Base-by-base conservation (phyloP, 2,797 vertebrate genomes). In the Alosa sapidissima region DNA sequence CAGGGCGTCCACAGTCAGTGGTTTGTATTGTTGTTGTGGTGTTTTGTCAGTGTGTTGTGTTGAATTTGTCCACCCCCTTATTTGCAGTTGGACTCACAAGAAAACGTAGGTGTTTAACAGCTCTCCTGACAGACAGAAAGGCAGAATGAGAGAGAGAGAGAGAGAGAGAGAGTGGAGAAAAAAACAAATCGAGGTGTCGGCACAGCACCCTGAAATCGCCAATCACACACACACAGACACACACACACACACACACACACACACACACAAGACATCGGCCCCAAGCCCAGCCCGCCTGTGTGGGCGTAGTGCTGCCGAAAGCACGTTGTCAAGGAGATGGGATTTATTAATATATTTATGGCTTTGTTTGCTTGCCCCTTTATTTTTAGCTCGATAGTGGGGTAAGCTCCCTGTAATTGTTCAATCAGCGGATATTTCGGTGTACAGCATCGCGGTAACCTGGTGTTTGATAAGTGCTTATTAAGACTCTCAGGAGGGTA, bases 311-410 rank as follows among this genome's bases (percentile, higher is more conserved):
- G 72, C 89, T 89, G 91, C 89, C 83, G 89, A 84, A 88, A 91
- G 89, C 90, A 88, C 88, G 93, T 95, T 87, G 93, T 94, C 93
- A 93, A 91, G 93, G 93, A 94, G 92, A 95, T 91, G 52, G 85
- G 89, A 90, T 90, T 89, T 93, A 92, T 93, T 92, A 91, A 93
- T 93, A 92, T 92, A 92, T 91, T 93, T 93, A 87, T 89, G 88
- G 85, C 89, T 93, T 92, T 89, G 89, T 91, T 93, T 84, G 84
- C 86, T 89, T 85, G 51, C 87, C 90, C 82, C 82, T 87, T 91
- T 93, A 93, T 93, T 94, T 94, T 93, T 93, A 94, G 90, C 87
- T 85, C 83, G 81, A 81, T 86, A 88, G 88, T 89, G 87, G 84
- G 87, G 87, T 91, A 84, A 84, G 84, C 87, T 88, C 84, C 84